Base-by-base conservation (phyloP, 2,113 vertebrate species). In the Podilymbus podiceps region DNA sequence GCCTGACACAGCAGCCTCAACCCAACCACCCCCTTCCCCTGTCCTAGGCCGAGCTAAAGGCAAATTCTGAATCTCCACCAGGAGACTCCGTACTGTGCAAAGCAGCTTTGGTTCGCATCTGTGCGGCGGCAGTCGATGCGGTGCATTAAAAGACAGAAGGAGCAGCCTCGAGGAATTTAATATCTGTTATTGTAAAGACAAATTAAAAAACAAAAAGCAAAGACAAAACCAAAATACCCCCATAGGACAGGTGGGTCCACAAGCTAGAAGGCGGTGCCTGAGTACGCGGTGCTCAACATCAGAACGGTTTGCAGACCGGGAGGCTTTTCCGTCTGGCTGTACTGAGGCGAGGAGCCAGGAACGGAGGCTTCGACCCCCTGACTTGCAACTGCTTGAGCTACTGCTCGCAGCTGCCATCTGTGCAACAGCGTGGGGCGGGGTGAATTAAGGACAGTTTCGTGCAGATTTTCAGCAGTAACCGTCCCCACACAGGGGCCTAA, bases 361-460 rank as follows among this genome's bases (percentile, higher is more conserved):
- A 82, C 1, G 8, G 73, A 85, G 58, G 46, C 68, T 94, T 73
- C 76, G 86, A 73, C 82, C 71, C 82, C 71, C 72, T 81, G 62
- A 38, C 91, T 66, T 75, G 31, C 59, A 88, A 42, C 76, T 85
- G 81, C 75, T 76, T 53, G 73, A 18, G 30, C 42, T 27, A 21
- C 89, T 50, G 62, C 44, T 10, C 74, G 83, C 79, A 87, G 53
- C 59, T 89, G 80, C 90, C 95, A 79, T 96, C 88, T 94, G 90
- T 88, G 93, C 76, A 59, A 5, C 33, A 30, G 75, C 60, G 25
- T 47, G 30, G 25, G 53, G 85, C 30, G 5, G 89, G 94, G 92
- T 94, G 84, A 96, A 20, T 25, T 81, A 74, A 96, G 95, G 96
- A 96, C 95, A 96, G 77, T 78, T 95, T 23, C 9, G 6, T 79